A percentile compares a stretch with the other conserved stretches of the same genome.
Conservation (phyloP, 2,888 invertebrate genomes). For the Drosophila ezoana region DNA sequence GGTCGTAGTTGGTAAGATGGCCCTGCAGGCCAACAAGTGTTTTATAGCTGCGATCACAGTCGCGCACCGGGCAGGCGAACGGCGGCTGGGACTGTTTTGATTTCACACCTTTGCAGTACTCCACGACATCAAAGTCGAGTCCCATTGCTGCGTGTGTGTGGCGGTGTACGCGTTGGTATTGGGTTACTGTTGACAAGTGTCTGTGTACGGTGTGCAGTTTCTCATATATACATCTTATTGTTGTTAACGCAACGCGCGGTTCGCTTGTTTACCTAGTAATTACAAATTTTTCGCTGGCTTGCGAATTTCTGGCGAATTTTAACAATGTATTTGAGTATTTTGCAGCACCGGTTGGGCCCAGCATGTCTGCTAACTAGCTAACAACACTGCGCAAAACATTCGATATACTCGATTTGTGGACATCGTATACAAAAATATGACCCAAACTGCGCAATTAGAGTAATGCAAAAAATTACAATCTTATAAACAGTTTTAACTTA, state of each 20-base stretch:
- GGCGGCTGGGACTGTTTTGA: constrained; percentile 89
- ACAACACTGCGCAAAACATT: constrained; percentile 45
- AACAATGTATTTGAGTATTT: constrained; percentile 69
- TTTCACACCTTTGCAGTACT: constrained; percentile 92
- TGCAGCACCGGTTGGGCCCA: constrained; percentile 47
- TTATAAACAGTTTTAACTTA: background rate
- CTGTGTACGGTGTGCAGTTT: constrained; percentile 41
- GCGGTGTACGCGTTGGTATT: constrained; percentile 44
- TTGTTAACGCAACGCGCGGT: constrained; percentile 57
- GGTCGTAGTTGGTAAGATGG: constrained; percentile 93
- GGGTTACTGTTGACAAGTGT: constrained; percentile 53
- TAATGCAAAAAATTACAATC: background rate
- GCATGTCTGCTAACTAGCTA: constrained; percentile 44
- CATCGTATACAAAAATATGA: constrained; percentile 12
- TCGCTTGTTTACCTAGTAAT: constrained; percentile 61
- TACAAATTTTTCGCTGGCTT: constrained; percentile 69
- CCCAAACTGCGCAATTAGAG: background rate
- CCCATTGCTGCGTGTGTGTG: constrained; percentile 86
- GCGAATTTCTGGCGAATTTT: constrained; percentile 71
- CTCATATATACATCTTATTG: constrained; percentile 68
- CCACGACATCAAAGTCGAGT: constrained; percentile 93
- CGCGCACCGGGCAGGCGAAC: constrained; percentile 93
- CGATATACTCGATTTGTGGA: constrained; percentile 50
- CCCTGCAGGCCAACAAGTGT: constrained; percentile 94
- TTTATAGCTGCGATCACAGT: constrained; percentile 94